Base-by-base conservation (phyloP, 2,888 invertebrate genomes). In the Cryptocephalus moraei region DNA sequence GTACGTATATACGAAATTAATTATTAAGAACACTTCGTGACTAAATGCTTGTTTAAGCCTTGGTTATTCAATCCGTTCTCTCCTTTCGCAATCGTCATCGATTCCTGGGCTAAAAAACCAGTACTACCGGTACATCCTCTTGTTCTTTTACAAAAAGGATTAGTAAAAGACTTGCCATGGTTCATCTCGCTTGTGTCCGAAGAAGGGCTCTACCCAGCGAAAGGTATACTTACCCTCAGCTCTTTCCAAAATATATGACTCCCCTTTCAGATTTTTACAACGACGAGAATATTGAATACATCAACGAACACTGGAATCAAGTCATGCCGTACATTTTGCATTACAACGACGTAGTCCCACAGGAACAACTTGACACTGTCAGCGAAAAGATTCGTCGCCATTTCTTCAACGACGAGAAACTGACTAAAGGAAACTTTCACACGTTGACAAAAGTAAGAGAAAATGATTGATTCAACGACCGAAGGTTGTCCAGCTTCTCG, bases 1-100 rank as follows among this genome's bases (percentile, higher is more conserved):
- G 43, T 43, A 11, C n/a, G 36, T 36, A 36, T 4, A 6, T 36
- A 22, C 3, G 22, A 36, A 36, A 43, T 43, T 4, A 13, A 11
- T 4, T 12, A 40, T 40, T 41, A 12, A 2, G 22, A n/a, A 43
- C n/a, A 22, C 22, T 2, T 6, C 22, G 3, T 22, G 22, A 22
- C 2, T 4, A 22, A 2, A 2, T 22, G 22, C 22, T 6, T 4
- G 4, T 68, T 68, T 36, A 50, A 77, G 76, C 73, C 75, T 22
- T 79, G 75, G 71, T 65, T 80, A n/a, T 82, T 82, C 59, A 78
- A 80, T 64, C 79, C 86, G 50, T 84, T 83, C 62, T 77, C 83
- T 0, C 81, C 84, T 0, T 87, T 87, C 63, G 84, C 81, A 0
- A 84, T 86, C 0, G 83, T 84, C 8, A 49, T 65, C 8, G 65